A percentile compares a stretch with the other conserved stretches of the same genome.
Evolutionary conservation across 2,888 invertebrate species (phyloP).

Genomic region (Macropis europaea): DNA sequence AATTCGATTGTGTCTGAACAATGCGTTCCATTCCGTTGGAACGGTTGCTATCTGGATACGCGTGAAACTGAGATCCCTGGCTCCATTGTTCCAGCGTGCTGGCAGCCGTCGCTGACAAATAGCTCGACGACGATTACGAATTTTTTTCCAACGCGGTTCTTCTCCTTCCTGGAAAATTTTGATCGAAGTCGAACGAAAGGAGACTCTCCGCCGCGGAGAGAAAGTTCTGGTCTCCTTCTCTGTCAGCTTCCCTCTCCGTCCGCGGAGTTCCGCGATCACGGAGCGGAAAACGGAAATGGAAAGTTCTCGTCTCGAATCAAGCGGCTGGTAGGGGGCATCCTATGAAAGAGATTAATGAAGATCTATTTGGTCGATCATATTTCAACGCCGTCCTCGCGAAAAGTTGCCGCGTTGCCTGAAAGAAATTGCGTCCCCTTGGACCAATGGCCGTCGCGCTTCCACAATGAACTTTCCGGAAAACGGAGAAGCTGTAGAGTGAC

Average conservation of each 20-base stretch:
- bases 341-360: slow-evolving; percentile 17
- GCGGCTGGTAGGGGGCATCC: neutral
- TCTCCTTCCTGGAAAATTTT: neutral
- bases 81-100: slow-evolving; percentile 41
- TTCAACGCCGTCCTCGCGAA: neutral
- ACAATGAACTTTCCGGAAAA: neutral
- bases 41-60: slow-evolving; percentile 52
- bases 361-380: slow-evolving; percentile 14
- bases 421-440: neutral
- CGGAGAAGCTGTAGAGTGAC: too few relatives aligned
- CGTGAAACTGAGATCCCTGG: slow-evolving; percentile 37
- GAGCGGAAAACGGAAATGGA: slow-evolving; percentile 15
- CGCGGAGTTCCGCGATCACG: neutral
- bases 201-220: slow-evolving; percentile 6
- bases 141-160: neutral
- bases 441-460: too few relatives aligned
- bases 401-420: neutral
- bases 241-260: too few relatives aligned
- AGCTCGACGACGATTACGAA: neutral
- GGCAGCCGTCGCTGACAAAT: slow-evolving; percentile 19
- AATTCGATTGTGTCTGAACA: slow-evolving; percentile 58
- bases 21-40: slow-evolving; percentile 42
- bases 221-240: too few relatives aligned
- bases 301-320: slow-evolving; percentile 29
- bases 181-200: neutral